These are phyloP conservation scores for Octopus sinensis DNA, from an alignment of 1,140 invertebrate species.

Conservation along the genomic window DNA sequence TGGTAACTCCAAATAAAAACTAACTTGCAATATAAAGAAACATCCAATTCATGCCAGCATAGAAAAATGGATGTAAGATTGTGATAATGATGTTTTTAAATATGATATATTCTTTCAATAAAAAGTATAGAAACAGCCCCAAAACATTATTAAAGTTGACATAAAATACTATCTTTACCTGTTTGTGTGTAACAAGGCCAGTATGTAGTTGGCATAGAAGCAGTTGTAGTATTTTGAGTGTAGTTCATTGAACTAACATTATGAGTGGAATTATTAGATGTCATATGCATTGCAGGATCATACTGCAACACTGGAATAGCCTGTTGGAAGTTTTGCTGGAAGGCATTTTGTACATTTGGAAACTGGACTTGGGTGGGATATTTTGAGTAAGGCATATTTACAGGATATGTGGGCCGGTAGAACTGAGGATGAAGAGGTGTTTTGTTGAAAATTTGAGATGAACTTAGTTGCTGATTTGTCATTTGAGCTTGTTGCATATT, in stretches of 20 bases:
- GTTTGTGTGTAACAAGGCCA: slow-evolving; percentile 45
- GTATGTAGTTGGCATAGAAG: slow-evolving; percentile 29
- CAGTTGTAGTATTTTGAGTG: slow-evolving; percentile 18
- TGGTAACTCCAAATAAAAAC: too few relatives aligned
- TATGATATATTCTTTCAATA: too few relatives aligned
- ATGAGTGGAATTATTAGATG: background rate
- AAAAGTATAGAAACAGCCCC: too few relatives aligned
- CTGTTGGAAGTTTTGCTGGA: background rate
- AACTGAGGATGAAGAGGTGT: background rate
- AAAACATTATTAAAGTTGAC: too few relatives aligned
- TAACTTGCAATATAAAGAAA: too few relatives aligned
- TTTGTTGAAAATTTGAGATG: background rate
- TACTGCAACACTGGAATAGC: background rate
- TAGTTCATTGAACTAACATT: background rate
- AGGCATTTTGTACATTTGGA: background rate
- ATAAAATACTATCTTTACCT: slow-evolving; percentile 21
- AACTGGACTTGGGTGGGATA: background rate
- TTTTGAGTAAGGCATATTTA: background rate
- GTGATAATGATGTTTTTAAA: too few relatives aligned
- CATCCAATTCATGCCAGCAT: too few relatives aligned
- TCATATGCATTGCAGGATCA: background rate
- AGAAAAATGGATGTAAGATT: too few relatives aligned
- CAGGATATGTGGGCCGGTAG: background rate
- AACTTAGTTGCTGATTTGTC: background rate
- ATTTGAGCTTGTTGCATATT: background rate